These are phyloP conservation scores for Drosophila yakuba DNA, from an alignment of 1,140 invertebrate species.

Conservation along the genomic window DNA sequence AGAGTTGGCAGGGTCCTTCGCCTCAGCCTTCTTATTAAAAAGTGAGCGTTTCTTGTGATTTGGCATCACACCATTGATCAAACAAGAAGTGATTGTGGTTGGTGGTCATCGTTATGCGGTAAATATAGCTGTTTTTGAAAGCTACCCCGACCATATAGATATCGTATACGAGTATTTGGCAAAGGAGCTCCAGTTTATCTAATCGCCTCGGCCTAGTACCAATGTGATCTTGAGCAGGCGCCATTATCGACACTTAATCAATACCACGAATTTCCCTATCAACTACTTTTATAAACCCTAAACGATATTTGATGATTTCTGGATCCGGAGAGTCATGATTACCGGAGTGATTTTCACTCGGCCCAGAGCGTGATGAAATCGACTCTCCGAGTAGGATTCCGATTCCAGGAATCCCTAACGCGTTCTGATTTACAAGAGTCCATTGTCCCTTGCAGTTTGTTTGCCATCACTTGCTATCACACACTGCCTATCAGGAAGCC, in stretches of 20 bases:
- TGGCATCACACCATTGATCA: background rate
- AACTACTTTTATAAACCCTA: constrained; percentile 52
- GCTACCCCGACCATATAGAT: constrained; percentile 25
- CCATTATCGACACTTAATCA: constrained; percentile 54
- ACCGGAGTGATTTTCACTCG: constrained; percentile 13
- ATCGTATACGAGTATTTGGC: constrained; percentile 18
- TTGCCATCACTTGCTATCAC: background rate
- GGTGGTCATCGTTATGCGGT: constrained; percentile 44
- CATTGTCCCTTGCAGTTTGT: constrained; percentile 1
- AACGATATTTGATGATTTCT: constrained; percentile 26
- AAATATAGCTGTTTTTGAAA: constrained; percentile 2
- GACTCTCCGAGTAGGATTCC: background rate
- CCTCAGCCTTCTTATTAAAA: too few relatives aligned
- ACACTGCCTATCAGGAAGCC: constrained; percentile 3
- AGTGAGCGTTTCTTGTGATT: background rate
- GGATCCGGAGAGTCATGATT: constrained; percentile 52
- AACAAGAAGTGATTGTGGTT: constrained; percentile 14
- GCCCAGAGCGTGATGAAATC: constrained; percentile 13
- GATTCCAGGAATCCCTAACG: background rate
- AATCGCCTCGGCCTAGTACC: constrained; percentile 37
- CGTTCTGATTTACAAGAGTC: constrained; percentile 6
- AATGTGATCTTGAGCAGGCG: constrained; percentile 53
- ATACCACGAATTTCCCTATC: constrained; percentile 47
- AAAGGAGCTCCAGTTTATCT: constrained; percentile 51
- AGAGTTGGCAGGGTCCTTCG: background rate